Percentiles rank a stretch among this genome's conserved stretches.
phyloP scores from a whole-genome alignment of 1,140 invertebrate genomes.

The Solenopsis fugax region DNA sequence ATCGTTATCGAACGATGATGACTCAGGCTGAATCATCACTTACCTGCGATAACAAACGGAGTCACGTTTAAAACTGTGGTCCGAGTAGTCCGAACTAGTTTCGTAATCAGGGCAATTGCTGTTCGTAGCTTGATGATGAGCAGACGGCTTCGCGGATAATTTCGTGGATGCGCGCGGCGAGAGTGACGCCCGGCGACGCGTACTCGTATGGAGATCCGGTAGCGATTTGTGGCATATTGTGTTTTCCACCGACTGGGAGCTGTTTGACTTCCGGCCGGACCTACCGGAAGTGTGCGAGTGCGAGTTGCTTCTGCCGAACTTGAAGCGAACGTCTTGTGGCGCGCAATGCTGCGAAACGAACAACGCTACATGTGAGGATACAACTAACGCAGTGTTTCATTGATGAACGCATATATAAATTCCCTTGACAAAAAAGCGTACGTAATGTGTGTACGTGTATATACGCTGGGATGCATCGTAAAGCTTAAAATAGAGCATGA shows the following conservation, averaged over 20 bases:
- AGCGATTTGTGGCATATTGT: constrained; percentile 92
- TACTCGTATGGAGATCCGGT: constrained; percentile 92
- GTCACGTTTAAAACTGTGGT: constrained; percentile 85
- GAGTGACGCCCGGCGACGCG: constrained; percentile 87
- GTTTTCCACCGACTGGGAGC: constrained; percentile 81
- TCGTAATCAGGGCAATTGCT: constrained; percentile 85
- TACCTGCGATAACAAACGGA: constrained; percentile 84
- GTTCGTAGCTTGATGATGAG: constrained; percentile 78
- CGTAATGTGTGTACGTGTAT: neutral
- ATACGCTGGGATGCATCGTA: neutral
- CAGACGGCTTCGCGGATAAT: constrained; percentile 78
- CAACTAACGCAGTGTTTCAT: neutral
- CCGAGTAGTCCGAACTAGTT: constrained; percentile 86
- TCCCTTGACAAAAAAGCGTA: constrained; percentile 7
- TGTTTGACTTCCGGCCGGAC: constrained; percentile 80
- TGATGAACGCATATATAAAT: neutral
- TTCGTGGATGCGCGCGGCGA: constrained; percentile 85
- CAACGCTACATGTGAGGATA: constrained; percentile 19
- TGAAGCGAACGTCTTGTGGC: constrained; percentile 82
- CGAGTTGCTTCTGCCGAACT: constrained; percentile 89
- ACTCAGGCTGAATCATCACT: neutral
- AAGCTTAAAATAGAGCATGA: constrained; percentile 23
- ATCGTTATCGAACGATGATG: neutral
- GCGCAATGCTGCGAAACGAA: constrained; percentile 76
- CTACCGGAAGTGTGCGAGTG: constrained; percentile 88